These are phyloP conservation scores for Catostylus mosaicus DNA, from an alignment of 30 jellyfish, hydroid and myxozoan species.

Conservation along the genomic window DNA sequence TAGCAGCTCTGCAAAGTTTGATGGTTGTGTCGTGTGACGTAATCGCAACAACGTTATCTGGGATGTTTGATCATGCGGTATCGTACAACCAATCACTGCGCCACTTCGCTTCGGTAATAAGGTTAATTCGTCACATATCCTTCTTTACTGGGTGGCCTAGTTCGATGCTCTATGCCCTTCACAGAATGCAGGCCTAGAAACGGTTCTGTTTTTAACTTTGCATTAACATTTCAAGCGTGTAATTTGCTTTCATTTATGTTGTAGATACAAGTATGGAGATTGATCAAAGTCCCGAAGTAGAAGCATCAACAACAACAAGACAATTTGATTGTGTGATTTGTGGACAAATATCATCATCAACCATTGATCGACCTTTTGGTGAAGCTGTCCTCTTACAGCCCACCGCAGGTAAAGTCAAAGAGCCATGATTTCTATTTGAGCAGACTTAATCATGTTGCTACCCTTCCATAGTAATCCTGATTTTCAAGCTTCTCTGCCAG, in stretches of 20 bases:
- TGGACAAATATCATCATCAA: slow-evolving; percentile 70
- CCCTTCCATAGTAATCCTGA: not conserved
- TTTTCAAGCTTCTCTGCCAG: not conserved
- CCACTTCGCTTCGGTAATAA: too few species aligned
- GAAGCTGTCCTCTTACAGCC: slow-evolving; percentile 82
- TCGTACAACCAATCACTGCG: too few species aligned
- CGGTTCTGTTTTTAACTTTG: not conserved
- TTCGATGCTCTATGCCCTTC: too few species aligned
- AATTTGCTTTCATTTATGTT: not conserved
- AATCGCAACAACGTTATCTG: too few species aligned
- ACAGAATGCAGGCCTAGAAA: not conserved
- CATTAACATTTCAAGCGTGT: not conserved
- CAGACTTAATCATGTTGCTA: not conserved
- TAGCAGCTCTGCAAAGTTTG: too few species aligned
- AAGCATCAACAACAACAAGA: not conserved
- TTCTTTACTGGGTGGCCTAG: too few species aligned
- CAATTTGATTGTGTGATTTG: slow-evolving; percentile 90
- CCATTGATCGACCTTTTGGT: slow-evolving; percentile 82
- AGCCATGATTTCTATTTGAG: not conserved
- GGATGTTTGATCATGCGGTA: too few species aligned
- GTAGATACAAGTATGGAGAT: slow-evolving; percentile 37
- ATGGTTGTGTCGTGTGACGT: too few species aligned
- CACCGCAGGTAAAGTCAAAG: slow-evolving; percentile 64
- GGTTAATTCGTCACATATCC: too few species aligned
- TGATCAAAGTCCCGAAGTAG: slow-evolving; percentile 13